Percentiles rank a stretch among this genome's conserved stretches.
Conservation (phyloP, 2,888 invertebrate genomes). For the Epinotia brunnichana region DNA sequence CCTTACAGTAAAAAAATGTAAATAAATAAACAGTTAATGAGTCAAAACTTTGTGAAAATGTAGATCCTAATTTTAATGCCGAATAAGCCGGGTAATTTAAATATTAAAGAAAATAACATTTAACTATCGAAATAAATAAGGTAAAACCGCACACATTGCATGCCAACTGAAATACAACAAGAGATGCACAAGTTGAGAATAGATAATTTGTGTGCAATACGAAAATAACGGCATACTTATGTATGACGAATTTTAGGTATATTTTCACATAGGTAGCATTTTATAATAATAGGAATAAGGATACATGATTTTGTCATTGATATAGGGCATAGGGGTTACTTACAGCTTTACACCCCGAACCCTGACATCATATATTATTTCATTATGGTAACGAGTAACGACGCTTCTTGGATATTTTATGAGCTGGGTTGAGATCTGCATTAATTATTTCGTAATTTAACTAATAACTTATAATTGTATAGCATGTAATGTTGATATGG, state of each 20-base stretch:
- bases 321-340: too few relatives aligned
- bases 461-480: background rate
- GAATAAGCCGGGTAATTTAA: background rate
- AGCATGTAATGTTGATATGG: background rate
- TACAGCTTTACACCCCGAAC: too few relatives aligned
- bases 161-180: background rate
- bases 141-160: background rate
- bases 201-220: too few relatives aligned
- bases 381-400: background rate
- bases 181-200: too few relatives aligned
- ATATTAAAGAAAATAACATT: background rate
- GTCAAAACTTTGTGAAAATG: constrained; percentile 26
- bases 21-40: constrained; percentile 4
- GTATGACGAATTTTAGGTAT: too few relatives aligned
- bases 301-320: too few relatives aligned
- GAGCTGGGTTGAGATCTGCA: constrained; percentile 29
- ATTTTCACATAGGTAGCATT: too few relatives aligned
- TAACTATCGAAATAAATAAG: background rate
- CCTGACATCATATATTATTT: too few relatives aligned
- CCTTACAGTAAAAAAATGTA: constrained; percentile 13
- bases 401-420: background rate
- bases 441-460: background rate
- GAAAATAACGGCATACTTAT: too few relatives aligned
- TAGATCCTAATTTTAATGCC: constrained; percentile 17
- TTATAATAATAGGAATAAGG: too few relatives aligned